Conservation (phyloP, 2,888 invertebrate genomes). For the Catonia carolina region DNA sequence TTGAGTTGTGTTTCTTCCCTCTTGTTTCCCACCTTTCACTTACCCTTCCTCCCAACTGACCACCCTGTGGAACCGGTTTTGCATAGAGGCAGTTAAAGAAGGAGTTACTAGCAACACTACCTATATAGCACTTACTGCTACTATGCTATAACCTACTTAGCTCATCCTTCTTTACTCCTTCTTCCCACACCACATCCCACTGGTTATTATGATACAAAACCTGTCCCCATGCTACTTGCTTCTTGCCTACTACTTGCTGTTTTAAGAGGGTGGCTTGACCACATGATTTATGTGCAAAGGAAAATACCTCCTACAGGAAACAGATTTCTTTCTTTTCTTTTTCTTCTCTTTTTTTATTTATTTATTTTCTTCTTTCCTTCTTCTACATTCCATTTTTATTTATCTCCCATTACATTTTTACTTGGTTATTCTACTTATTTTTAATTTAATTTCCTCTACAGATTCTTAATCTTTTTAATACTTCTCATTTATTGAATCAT, state of each 20-base stretch:
- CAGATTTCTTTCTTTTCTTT: constrained; percentile 6
- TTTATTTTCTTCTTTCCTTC: background rate
- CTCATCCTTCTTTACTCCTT: constrained; percentile 1
- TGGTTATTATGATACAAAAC: background rate
- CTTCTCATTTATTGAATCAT: no score
- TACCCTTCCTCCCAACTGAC: constrained; percentile 13
- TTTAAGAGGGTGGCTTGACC: constrained; percentile 10
- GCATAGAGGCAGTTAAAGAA: constrained; percentile 10
- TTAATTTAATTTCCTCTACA: no score
- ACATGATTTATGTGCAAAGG: constrained; percentile 15
- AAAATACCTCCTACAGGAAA: constrained; percentile 11
- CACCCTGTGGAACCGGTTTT: constrained; percentile 11
- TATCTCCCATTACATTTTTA: no score
- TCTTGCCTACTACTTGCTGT: background rate
- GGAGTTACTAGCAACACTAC: background rate
- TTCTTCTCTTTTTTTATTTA: background rate
- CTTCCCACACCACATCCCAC: constrained; percentile 6
- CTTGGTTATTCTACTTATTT: no score
- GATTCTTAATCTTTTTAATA: no score
- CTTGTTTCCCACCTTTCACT: constrained; percentile 25
- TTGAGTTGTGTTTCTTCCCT: constrained; percentile 22
- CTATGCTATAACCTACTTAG: background rate
- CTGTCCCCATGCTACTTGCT: constrained; percentile 3
- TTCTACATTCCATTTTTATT: no score
- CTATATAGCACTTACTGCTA: no score